Percentiles rank a stretch among this genome's conserved stretches.
phyloP scores from a whole-genome alignment of 1,140 invertebrate genomes.

The Drosophila orena region DNA sequence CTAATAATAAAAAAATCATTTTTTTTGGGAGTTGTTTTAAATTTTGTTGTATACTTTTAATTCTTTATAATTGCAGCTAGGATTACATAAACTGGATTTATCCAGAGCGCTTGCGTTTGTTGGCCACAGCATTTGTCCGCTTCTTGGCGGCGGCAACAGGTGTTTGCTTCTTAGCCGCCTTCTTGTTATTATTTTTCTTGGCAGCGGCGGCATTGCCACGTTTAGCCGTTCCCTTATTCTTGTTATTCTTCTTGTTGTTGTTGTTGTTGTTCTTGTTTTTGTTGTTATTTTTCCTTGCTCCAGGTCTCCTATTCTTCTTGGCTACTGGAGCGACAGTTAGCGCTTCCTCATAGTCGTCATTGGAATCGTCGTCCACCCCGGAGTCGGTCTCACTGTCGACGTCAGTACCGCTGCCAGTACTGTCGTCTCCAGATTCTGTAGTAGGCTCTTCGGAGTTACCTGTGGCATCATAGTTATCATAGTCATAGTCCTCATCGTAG shows the following conservation, averaged over 20 bases:
- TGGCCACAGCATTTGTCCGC: neutral
- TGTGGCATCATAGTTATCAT: neutral
- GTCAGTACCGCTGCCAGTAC: neutral
- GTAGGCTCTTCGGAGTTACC: neutral
- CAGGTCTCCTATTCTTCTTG: neutral
- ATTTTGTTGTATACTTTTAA: neutral
- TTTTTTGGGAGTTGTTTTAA: neutral
- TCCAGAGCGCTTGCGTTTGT: conserved; percentile 14
- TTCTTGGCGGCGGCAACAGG: conserved; percentile 22
- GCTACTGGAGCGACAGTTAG: neutral
- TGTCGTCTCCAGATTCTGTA: neutral
- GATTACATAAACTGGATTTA: neutral
- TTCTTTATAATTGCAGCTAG: neutral
- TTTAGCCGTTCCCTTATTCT: neutral
- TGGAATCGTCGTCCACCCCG: neutral
- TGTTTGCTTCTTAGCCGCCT: conserved; percentile 12
- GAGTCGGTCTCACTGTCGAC: neutral
- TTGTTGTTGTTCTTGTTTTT: conserved; percentile 8
- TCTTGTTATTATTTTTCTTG: conserved; percentile 1
- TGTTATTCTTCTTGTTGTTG: conserved; percentile 4
- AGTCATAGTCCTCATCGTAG: neutral
- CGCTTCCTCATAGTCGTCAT: neutral
- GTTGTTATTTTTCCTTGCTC: neutral
- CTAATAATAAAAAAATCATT: too few relatives aligned
- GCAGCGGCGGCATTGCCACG: neutral